phyloP scores from a whole-genome alignment of 92 coral and sea anemone genomes.

The Isaurus tuberculatus region DNA sequence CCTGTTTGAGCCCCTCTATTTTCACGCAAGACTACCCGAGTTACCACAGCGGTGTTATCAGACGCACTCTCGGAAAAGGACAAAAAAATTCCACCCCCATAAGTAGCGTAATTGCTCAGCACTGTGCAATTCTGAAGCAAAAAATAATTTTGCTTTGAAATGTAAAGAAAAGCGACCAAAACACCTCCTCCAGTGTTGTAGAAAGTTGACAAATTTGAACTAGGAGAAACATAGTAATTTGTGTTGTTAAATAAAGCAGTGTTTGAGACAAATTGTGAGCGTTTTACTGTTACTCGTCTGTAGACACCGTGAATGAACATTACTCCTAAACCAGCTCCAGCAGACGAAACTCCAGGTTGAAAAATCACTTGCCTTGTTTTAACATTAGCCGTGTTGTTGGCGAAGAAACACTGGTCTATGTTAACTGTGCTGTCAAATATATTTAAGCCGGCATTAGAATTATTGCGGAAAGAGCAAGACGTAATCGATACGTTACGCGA shows the following conservation, averaged over 20 bases:
- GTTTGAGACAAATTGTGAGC: conserved; percentile 67
- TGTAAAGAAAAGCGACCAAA: conserved; percentile 55
- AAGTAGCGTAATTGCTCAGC: conserved; percentile 73
- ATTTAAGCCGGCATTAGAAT: conserved; percentile 74
- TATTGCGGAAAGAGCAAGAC: conserved; percentile 73
- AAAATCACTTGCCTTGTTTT: conserved; percentile 37
- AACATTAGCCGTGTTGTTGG: conserved; percentile 69
- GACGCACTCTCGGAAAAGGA: conserved; percentile 56
- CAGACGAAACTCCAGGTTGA: conserved; percentile 62
- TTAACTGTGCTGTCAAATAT: conserved; percentile 74
- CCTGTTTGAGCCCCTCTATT: conserved; percentile 87
- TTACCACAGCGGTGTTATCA: conserved; percentile 53
- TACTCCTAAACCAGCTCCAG: conserved; percentile 72
- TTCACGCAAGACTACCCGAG: conserved; percentile 37
- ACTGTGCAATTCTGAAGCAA: conserved; percentile 57
- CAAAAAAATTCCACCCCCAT: conserved; percentile 81
- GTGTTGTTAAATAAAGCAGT: conserved; percentile 70
- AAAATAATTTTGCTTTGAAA: conserved; percentile 47
- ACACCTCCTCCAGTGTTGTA: conserved; percentile 71
- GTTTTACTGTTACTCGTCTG: conserved; percentile 45
- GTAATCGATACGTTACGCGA: conserved; percentile 69
- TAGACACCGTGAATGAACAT: conserved; percentile 47
- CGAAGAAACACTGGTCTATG: conserved; percentile 65
- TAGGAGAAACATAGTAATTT: conserved; percentile 62
- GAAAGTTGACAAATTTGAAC: conserved; percentile 54